A percentile compares a stretch with the other conserved stretches of the same genome.
phyloP scores from a whole-genome alignment of 2,113 vertebrate species.

The Dromiciops gliroides region DNA sequence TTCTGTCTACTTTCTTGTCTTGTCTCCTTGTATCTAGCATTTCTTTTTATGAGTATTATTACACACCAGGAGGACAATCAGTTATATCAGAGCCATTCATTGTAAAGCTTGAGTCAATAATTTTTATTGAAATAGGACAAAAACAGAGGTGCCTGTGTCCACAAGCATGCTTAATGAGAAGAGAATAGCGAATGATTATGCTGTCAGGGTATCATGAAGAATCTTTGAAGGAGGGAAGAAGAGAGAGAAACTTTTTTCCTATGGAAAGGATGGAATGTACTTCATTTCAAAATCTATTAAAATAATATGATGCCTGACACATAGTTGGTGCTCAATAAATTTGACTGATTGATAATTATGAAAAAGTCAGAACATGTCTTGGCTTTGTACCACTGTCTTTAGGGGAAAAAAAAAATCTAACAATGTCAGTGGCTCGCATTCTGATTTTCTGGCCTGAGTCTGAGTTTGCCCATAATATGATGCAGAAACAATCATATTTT shows the following conservation, averaged over 20 bases:
- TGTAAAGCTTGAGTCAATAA: constrained; percentile 62
- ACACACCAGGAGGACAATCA: constrained; percentile 59
- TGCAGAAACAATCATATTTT: constrained; percentile 30
- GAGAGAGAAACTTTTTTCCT: constrained; percentile 52
- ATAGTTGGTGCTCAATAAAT: too few relatives aligned
- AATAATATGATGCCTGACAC: too few relatives aligned
- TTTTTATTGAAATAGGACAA: constrained; percentile 75
- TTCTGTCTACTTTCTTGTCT: constrained; percentile 65
- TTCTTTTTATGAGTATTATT: constrained; percentile 72
- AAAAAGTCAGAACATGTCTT: constrained; percentile 48
- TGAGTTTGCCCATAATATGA: constrained; percentile 37
- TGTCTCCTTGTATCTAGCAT: constrained; percentile 44
- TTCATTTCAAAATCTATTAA: constrained; percentile 77
- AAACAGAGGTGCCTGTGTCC: constrained; percentile 67
- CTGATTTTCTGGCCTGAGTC: constrained; percentile 59
- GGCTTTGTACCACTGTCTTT: constrained; percentile 72
- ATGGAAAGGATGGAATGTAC: constrained; percentile 68
- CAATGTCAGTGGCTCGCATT: constrained; percentile 38
- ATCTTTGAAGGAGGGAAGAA: constrained; percentile 69
- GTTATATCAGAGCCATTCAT: constrained; percentile 64
- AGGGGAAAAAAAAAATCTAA: constrained; percentile 59
- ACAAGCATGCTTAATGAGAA: constrained; percentile 70
- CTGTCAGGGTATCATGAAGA: constrained; percentile 59
- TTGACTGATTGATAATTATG: constrained; percentile 44
- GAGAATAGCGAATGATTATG: constrained; percentile 73